Evolutionary conservation across 2,888 invertebrate genomes (phyloP).

Genomic region (Troides helena): DNA sequence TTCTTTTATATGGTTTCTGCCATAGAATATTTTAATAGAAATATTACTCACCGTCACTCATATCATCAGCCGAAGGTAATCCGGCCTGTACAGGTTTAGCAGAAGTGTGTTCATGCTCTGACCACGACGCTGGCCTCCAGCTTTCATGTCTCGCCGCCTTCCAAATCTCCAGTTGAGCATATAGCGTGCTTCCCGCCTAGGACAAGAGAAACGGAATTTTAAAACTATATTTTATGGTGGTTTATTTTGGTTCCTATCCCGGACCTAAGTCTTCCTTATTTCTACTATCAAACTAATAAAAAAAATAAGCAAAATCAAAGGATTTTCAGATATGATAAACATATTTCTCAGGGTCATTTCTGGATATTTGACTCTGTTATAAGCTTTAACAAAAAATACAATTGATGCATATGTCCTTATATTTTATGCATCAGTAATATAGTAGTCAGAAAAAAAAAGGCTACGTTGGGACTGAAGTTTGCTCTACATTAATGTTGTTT

Average conservation of each 20-base stretch:
- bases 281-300: too few relatives aligned
- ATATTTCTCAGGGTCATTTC: neutral
- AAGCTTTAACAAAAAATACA: neutral
- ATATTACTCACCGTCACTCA: conserved; percentile 83
- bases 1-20: neutral
- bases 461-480: too few relatives aligned
- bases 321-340: neutral
- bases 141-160: conserved; percentile 86
- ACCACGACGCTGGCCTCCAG: conserved; percentile 75
- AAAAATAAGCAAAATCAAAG: neutral
- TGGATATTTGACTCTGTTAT: neutral
- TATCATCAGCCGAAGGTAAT: conserved; percentile 81
- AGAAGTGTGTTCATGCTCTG: conserved; percentile 66
- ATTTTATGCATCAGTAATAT: too few relatives aligned
- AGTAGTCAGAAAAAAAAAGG: too few relatives aligned
- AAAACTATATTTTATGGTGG: neutral
- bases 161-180: conserved; percentile 95
- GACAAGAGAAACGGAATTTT: conserved; percentile 39
- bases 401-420: too few relatives aligned
- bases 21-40: neutral
- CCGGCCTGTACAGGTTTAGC: conserved; percentile 61
- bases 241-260: too few relatives aligned
- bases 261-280: too few relatives aligned
- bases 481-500: neutral
- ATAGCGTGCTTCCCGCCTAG: conserved; percentile 91